Conservation (phyloP, 2,888 invertebrate genomes). For the Cantharis flavilabris region DNA sequence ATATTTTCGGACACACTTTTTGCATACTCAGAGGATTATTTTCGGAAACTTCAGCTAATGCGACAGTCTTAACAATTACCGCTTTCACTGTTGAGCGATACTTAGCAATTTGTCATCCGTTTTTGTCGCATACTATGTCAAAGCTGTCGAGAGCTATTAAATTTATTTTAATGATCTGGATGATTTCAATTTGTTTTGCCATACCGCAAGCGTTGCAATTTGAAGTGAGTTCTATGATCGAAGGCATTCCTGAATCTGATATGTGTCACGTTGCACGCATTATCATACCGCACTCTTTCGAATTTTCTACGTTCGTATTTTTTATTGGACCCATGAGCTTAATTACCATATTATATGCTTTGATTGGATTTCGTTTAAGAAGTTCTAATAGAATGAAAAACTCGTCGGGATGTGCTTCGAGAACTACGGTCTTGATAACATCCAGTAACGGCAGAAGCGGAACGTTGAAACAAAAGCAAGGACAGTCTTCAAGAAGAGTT, state of each 20-base stretch:
- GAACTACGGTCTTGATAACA: neutral
- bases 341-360: conserved; percentile 79
- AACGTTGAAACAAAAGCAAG: conserved; percentile 31
- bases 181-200: conserved; percentile 73
- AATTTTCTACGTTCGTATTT: conserved; percentile 80
- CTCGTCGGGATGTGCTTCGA: neutral
- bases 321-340: conserved; percentile 87
- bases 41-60: conserved; percentile 80
- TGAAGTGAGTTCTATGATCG: conserved; percentile 52
- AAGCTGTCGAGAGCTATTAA: conserved; percentile 83
- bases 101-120: conserved; percentile 72
- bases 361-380: conserved; percentile 74
- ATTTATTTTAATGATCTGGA: conserved; percentile 82
- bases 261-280: conserved; percentile 61
- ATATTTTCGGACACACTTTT: conserved; percentile 77
- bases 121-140: conserved; percentile 80
- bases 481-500: conserved; percentile 58
- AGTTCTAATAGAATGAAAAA: conserved; percentile 63
- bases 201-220: conserved; percentile 70
- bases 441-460: conserved; percentile 18
- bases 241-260: conserved; percentile 45
- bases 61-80: conserved; percentile 71
- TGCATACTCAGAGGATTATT: conserved; percentile 78
- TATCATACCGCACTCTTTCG: conserved; percentile 72
- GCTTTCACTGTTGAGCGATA: conserved; percentile 75